These are phyloP conservation scores for Chaenocephalus aceratus DNA, from an alignment of 2,113 vertebrate species.

Conservation along the genomic window DNA sequence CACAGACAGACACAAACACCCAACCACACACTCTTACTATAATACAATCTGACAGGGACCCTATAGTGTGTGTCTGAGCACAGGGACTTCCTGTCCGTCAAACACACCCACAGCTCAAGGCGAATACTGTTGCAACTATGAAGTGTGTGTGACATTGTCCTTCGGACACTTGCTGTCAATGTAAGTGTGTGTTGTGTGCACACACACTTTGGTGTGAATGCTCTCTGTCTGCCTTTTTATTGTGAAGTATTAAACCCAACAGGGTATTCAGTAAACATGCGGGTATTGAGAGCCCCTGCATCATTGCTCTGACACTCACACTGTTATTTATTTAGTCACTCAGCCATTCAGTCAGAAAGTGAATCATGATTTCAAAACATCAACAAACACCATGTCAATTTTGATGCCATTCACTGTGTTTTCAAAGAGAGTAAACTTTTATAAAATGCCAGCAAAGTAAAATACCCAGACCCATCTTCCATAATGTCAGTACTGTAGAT, in stretches of 20 bases:
- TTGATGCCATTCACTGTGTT: slow-evolving; percentile 5
- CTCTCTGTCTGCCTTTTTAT: slow-evolving; percentile 56
- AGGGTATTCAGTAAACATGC: slow-evolving; percentile 66
- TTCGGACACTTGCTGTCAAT: slow-evolving; percentile 59
- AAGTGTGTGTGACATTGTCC: slow-evolving; percentile 69
- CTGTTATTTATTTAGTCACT: slow-evolving; percentile 53
- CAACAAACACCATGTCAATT: slow-evolving; percentile 20
- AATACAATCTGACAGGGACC: slow-evolving; percentile 82
- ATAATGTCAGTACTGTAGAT: background rate
- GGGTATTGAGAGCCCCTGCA: slow-evolving; percentile 45
- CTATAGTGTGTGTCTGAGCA: slow-evolving; percentile 80
- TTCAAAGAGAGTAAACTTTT: background rate
- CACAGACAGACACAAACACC: slow-evolving; percentile 37
- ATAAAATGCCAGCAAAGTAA: slow-evolving; percentile 1
- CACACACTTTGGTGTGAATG: slow-evolving; percentile 33
- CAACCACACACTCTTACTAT: slow-evolving; percentile 44
- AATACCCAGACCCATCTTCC: background rate
- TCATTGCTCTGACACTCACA: slow-evolving; percentile 56
- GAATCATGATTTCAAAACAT: slow-evolving; percentile 33
- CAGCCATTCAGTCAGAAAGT: slow-evolving; percentile 27
- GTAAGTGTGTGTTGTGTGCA: slow-evolving; percentile 19
- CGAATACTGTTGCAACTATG: slow-evolving; percentile 56
- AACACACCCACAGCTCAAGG: slow-evolving; percentile 65
- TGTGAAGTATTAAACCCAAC: slow-evolving; percentile 62
- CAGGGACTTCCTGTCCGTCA: slow-evolving; percentile 72